Conservation (phyloP, 2,888 invertebrate genomes). For the Apodemia hepburni region DNA sequence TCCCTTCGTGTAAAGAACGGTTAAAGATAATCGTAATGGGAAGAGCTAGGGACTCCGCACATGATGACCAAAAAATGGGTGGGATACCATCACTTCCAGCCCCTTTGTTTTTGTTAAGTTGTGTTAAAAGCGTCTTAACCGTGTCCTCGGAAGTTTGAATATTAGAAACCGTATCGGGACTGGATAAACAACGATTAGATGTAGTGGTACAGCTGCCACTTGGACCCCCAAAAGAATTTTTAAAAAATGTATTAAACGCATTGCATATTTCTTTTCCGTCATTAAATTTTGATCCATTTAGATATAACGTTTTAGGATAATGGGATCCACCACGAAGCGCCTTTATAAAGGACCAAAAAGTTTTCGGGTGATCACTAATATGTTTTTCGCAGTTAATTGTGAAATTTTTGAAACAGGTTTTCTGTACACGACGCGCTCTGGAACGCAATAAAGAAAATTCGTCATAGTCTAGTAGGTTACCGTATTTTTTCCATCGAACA, state of each 20-base stretch:
- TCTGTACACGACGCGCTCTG: neutral
- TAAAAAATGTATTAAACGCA: neutral
- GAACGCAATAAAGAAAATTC: neutral
- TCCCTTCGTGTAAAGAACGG: neutral
- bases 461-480: neutral
- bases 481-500: conserved; percentile 12
- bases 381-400: neutral
- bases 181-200: neutral
- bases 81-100: conserved; percentile 10
- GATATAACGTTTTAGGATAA: neutral
- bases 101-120: conserved; percentile 1
- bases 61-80: conserved; percentile 3
- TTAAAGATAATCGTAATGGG: conserved; percentile 13
- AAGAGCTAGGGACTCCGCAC: neutral
- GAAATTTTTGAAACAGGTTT: neutral
- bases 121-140: neutral
- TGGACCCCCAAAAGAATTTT: neutral
- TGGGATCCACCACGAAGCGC: neutral
- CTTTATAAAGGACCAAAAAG: neutral
- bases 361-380: neutral
- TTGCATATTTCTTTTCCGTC: neutral
- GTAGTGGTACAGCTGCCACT: neutral
- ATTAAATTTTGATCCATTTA: neutral
- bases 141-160: neutral
- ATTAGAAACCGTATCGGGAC: neutral